Evolutionary conservation across 2,797 vertebrate species (phyloP).

Genomic region (Brachymystax lenok): DNA sequence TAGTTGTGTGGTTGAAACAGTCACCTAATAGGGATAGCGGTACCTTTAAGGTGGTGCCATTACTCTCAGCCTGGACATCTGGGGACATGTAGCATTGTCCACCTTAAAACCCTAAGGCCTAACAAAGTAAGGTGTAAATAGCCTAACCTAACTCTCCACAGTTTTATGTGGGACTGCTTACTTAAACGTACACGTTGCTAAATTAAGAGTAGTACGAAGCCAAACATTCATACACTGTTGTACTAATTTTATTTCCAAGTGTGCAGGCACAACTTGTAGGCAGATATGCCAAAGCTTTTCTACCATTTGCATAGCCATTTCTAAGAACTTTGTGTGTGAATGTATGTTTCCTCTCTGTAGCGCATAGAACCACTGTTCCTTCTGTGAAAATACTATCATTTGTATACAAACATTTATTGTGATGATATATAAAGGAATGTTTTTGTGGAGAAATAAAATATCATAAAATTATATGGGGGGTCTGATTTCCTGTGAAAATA

Average conservation of each 20-base stretch:
- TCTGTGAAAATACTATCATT: slow-evolving; percentile 60
- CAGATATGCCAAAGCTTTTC: slow-evolving; percentile 78
- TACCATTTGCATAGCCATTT: slow-evolving; percentile 70
- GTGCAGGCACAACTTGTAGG: slow-evolving; percentile 76
- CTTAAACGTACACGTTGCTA: slow-evolving; percentile 38
- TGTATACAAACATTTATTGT: slow-evolving; percentile 66
- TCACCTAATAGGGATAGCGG: slow-evolving; percentile 48
- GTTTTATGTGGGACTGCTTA: slow-evolving; percentile 85
- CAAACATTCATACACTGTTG: slow-evolving; percentile 43
- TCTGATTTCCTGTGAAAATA: neutral
- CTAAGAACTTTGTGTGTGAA: slow-evolving; percentile 65
- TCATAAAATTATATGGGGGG: slow-evolving; percentile 13
- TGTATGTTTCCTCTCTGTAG: slow-evolving; percentile 55
- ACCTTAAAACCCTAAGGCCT: slow-evolving; percentile 63
- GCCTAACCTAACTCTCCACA: slow-evolving; percentile 74
- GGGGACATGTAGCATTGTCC: slow-evolving; percentile 59
- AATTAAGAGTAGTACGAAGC: slow-evolving; percentile 64
- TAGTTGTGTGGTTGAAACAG: slow-evolving; percentile 46
- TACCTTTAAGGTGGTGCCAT: slow-evolving; percentile 57
- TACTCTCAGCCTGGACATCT: slow-evolving; percentile 54
- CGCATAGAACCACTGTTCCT: slow-evolving; percentile 61
- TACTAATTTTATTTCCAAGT: slow-evolving; percentile 69
- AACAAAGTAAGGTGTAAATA: slow-evolving; percentile 70
- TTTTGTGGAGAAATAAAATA: slow-evolving; percentile 23
- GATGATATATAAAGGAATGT: slow-evolving; percentile 54